phyloP scores from a whole-genome alignment of 2,113 vertebrate species.

The Myxocyprinus asiaticus region DNA sequence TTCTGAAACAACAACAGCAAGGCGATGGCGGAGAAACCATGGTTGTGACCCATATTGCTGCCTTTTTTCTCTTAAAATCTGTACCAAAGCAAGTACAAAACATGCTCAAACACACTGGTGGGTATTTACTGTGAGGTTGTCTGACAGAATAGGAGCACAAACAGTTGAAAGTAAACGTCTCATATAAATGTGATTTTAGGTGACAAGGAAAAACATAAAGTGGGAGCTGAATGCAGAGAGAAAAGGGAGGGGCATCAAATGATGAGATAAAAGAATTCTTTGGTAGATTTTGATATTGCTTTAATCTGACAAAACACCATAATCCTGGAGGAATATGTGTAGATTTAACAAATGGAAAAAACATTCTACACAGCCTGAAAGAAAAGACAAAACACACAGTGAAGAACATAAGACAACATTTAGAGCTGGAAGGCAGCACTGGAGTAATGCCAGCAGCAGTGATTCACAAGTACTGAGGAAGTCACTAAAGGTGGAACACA shows the following conservation, averaged over 20 bases:
- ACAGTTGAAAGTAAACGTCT: background rate
- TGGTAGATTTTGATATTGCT: background rate
- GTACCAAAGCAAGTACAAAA: background rate
- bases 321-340: slow-evolving; percentile 2
- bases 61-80: background rate
- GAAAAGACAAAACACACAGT: background rate
- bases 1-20: slow-evolving; percentile 32
- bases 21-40: background rate
- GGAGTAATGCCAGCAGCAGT: too few relatives aligned
- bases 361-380: background rate
- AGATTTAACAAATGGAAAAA: background rate
- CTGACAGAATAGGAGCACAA: slow-evolving; percentile 2
- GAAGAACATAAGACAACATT: background rate
- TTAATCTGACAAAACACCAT: background rate
- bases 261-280: background rate
- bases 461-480: too few relatives aligned
- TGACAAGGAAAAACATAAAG: background rate
- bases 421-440: background rate
- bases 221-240: background rate
- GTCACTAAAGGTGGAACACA: too few relatives aligned
- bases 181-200: background rate
- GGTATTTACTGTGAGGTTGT: background rate
- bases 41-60: slow-evolving; percentile 11
- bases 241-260: background rate
- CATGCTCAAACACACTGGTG: background rate